phyloP scores from a whole-genome alignment of 2,113 vertebrate species.

The Centropus unirufus region DNA sequence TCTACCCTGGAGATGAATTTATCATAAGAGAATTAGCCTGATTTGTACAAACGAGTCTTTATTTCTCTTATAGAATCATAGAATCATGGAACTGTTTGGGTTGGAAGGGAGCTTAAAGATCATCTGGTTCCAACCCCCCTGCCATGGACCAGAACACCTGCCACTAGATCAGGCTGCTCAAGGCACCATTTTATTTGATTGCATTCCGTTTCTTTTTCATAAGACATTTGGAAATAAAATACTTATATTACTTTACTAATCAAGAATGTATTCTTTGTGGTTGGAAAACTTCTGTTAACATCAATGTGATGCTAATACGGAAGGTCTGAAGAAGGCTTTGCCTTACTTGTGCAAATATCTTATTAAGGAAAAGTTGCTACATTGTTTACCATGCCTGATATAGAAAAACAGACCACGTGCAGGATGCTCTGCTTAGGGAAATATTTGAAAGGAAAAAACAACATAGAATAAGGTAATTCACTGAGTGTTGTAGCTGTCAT shows the following conservation, averaged over 20 bases:
- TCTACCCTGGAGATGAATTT: background rate
- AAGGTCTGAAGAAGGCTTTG: background rate
- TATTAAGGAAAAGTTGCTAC: background rate
- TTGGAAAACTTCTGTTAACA: background rate
- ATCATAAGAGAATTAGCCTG: background rate
- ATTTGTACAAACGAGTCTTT: background rate
- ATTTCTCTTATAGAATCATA: background rate
- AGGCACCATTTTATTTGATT: background rate
- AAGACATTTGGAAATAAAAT: background rate
- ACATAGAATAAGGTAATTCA: background rate
- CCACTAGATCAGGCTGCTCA: too few relatives aligned
- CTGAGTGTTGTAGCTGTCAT: background rate
- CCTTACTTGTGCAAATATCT: background rate
- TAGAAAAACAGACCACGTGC: background rate
- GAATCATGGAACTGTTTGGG: too few relatives aligned
- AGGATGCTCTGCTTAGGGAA: background rate
- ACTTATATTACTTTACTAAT: background rate
- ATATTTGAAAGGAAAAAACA: background rate
- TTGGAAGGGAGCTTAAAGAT: too few relatives aligned
- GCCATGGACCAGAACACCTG: too few relatives aligned
- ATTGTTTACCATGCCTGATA: background rate
- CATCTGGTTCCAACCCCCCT: too few relatives aligned
- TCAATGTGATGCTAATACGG: slow-evolving; percentile 3
- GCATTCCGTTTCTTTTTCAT: background rate
- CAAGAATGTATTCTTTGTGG: background rate